Evolutionary conservation across 2,113 vertebrate genomes (phyloP).

Genomic region (Paramormyrops kingsleyae): DNA sequence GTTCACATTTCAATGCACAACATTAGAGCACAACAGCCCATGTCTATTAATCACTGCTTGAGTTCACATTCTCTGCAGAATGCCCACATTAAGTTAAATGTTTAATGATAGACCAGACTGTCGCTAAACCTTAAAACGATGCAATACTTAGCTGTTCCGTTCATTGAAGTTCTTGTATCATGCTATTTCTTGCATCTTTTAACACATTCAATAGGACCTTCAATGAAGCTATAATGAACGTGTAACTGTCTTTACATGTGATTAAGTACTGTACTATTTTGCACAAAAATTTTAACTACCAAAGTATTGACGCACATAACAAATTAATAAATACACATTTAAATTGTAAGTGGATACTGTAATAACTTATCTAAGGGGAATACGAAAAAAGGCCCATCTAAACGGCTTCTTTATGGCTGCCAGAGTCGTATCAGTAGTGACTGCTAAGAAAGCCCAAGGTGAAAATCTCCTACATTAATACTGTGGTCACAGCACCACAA

Average conservation of each 20-base stretch:
- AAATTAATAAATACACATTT: neutral
- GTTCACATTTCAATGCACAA: constrained; percentile 80
- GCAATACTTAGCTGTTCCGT: neutral
- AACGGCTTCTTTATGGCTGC: neutral
- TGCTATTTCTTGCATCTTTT: neutral
- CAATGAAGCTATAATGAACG: neutral
- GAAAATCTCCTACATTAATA: neutral
- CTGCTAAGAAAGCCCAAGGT: neutral
- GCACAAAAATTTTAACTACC: neutral
- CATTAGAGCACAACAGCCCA: constrained; percentile 74
- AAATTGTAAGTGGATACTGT: neutral
- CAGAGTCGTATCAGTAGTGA: neutral
- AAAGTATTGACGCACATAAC: neutral
- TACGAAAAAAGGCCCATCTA: neutral
- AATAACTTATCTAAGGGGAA: neutral
- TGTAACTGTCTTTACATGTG: neutral
- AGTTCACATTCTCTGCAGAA: constrained; percentile 73
- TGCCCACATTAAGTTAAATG: constrained; percentile 38
- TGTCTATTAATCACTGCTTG: constrained; percentile 60
- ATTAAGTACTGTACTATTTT: neutral
- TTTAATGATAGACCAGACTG: constrained; percentile 16
- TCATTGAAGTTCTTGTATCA: neutral
- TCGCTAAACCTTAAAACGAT: neutral
- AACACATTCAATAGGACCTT: neutral
- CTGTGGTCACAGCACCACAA: neutral